Evolutionary conservation across 2,888 invertebrate genomes (phyloP).

Genomic region (Sisyra terminalis): DNA sequence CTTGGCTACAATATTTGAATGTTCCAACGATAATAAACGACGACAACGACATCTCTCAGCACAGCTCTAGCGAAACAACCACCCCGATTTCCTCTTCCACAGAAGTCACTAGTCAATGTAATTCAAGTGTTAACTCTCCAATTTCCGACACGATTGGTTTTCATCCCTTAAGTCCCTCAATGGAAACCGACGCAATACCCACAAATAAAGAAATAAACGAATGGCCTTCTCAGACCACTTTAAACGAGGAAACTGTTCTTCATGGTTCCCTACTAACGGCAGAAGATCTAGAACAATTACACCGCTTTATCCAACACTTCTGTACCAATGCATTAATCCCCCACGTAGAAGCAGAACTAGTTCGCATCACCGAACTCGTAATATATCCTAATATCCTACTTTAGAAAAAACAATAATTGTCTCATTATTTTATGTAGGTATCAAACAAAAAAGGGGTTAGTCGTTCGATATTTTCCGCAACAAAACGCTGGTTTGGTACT

Average conservation of each 20-base stretch:
- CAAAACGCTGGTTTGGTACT: constrained; percentile 89
- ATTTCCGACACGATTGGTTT: constrained; percentile 30
- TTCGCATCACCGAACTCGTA: constrained; percentile 58
- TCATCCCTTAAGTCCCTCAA: constrained; percentile 62
- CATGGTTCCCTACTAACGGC: constrained; percentile 63
- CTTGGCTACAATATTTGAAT: constrained; percentile 68
- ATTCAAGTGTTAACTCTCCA: constrained; percentile 35
- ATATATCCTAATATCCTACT: constrained; percentile 15
- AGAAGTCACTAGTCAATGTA: constrained; percentile 17
- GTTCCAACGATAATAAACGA: background rate
- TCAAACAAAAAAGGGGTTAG: constrained; percentile 85
- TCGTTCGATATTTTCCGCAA: constrained; percentile 81
- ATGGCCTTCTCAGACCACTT: background rate
- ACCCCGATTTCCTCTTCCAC: constrained; percentile 18
- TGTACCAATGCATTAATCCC: constrained; percentile 73
- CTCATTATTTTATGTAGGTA: constrained; percentile 29
- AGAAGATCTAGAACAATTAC: constrained; percentile 72
- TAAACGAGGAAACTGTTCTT: constrained; percentile 13
- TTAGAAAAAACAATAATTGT: background rate
- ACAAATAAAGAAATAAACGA: background rate
- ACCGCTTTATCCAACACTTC: constrained; percentile 76
- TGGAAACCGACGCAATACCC: constrained; percentile 24
- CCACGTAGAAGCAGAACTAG: constrained; percentile 80
- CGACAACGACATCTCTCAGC: background rate
- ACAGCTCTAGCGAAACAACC: constrained; percentile 14